A percentile compares a stretch with the other conserved stretches of the same genome.
These are phyloP conservation scores for Sander lucioperca DNA, from an alignment of 2,113 vertebrate species.

Conservation along the genomic window DNA sequence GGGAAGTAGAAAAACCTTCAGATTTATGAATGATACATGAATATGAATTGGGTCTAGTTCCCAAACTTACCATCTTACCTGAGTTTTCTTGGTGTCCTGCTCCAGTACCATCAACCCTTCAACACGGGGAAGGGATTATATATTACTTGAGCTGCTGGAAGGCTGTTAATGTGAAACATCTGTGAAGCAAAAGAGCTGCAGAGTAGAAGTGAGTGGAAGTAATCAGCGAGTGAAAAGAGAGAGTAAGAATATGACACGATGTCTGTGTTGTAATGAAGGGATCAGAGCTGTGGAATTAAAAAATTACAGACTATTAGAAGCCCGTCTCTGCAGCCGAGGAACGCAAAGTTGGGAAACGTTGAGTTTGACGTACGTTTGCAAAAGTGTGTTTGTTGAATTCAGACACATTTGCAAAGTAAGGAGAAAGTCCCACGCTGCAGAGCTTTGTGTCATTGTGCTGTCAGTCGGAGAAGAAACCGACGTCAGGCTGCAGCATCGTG, in stretches of 20 bases:
- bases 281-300: constrained; percentile 45
- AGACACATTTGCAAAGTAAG: constrained; percentile 46
- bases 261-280: constrained; percentile 31
- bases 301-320: not conserved
- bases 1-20: too few species aligned
- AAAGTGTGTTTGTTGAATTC: not conserved
- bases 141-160: not conserved
- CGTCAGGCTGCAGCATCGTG: not conserved
- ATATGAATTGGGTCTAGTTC: too few species aligned
- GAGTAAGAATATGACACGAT: not conserved
- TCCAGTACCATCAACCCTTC: not conserved
- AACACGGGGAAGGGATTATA: not conserved
- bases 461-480: not conserved
- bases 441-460: not conserved
- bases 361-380: too few species aligned
- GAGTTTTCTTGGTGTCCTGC: not conserved
- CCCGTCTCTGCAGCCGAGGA: too few species aligned
- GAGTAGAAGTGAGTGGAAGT: not conserved
- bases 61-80: too few species aligned
- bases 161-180: constrained; percentile 35
- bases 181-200: not conserved
- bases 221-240: not conserved
- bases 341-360: too few species aligned
- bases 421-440: not conserved
- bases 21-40: too few species aligned